Percentiles rank a stretch among this genome's conserved stretches.
phyloP scores from a whole-genome alignment of 2,113 vertebrate genomes.

The Sorex araneus region DNA sequence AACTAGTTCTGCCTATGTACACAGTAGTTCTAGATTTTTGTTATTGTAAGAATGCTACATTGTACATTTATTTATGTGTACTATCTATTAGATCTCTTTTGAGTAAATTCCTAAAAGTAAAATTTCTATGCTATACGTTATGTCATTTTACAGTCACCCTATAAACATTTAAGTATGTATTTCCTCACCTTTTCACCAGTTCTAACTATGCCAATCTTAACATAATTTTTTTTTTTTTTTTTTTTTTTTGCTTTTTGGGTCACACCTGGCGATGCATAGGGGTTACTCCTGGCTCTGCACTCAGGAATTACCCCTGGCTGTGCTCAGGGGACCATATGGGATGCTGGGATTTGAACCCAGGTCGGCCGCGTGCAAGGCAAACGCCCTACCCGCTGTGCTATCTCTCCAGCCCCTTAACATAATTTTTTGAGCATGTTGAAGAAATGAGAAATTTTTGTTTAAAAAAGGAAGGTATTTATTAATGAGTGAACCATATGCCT shows the following conservation, averaged over 20 bases:
- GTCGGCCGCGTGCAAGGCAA: too few relatives aligned
- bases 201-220: constrained; percentile 77
- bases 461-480: constrained; percentile 72
- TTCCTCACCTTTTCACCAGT: constrained; percentile 61
- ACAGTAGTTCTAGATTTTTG: constrained; percentile 49
- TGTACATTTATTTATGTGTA: constrained; percentile 51
- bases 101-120: constrained; percentile 65
- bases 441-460: constrained; percentile 78
- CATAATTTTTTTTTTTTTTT: constrained; percentile 78
- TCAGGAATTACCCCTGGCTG: too few relatives aligned
- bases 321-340: too few relatives aligned
- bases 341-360: too few relatives aligned
- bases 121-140: constrained; percentile 66
- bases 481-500: constrained; percentile 60
- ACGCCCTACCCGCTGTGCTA: too few relatives aligned
- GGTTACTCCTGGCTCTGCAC: too few relatives aligned
- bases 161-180: constrained; percentile 74
- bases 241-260: too few relatives aligned
- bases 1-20: not conserved
- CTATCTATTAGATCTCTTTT: constrained; percentile 60
- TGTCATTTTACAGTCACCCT: constrained; percentile 71
- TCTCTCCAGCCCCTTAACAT: too few relatives aligned
- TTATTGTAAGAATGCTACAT: constrained; percentile 2
- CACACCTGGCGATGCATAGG: too few relatives aligned
- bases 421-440: constrained; percentile 77